These are phyloP conservation scores for Taenioides sp. DNA, from an alignment of 2,797 vertebrate genomes.

Conservation along the genomic window DNA sequence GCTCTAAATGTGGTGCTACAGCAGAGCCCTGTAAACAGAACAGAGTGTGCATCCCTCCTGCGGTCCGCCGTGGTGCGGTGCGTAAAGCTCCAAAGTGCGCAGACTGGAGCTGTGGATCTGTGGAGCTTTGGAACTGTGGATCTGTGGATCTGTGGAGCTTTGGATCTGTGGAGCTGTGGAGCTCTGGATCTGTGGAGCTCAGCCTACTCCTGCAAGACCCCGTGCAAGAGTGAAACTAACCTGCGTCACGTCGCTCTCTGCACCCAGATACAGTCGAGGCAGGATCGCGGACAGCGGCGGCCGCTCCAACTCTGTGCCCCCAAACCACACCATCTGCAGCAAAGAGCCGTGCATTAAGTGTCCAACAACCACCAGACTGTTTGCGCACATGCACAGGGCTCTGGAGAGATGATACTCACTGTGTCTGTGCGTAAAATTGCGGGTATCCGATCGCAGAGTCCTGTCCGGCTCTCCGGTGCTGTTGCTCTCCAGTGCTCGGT, in stretches of 20 bases:
- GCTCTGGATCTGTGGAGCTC: neutral
- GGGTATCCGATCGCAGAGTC: neutral
- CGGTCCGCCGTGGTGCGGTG: neutral
- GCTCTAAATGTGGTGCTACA: too few species aligned
- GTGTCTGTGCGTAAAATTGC: neutral
- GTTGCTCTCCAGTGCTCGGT: neutral
- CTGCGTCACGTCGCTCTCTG: constrained; percentile 79
- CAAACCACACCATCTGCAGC: constrained; percentile 73
- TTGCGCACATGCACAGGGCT: neutral
- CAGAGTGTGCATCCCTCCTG: too few species aligned
- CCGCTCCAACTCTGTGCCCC: constrained; percentile 57
- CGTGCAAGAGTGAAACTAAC: constrained; percentile 37
- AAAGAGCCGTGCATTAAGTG: neutral
- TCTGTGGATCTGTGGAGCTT: neutral
- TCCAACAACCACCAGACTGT: too few species aligned
- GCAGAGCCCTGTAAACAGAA: too few species aligned
- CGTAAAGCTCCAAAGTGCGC: neutral
- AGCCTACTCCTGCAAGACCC: neutral
- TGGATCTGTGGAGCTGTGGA: neutral
- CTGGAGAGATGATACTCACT: neutral
- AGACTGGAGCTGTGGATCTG: neutral
- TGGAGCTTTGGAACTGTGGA: neutral
- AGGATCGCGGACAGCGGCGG: constrained; percentile 74
- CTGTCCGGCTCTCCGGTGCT: constrained; percentile 37
- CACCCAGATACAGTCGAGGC: constrained; percentile 79